Evolutionary conservation across 2,888 invertebrate genomes (phyloP), one percentile per base, ranked within the genome.

Genomic region (Metacarcinus magister): DNA sequence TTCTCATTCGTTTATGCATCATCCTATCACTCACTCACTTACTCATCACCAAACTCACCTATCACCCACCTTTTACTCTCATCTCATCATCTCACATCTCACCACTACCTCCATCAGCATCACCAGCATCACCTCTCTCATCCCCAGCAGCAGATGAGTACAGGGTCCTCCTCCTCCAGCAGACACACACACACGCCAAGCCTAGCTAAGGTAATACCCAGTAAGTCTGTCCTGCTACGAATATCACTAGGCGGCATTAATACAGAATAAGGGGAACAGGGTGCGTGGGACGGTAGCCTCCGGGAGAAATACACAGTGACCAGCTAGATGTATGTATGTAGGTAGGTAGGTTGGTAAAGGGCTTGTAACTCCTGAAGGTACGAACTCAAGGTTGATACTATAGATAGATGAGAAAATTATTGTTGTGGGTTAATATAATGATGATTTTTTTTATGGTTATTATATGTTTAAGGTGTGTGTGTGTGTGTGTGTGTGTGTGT

Each of bases 261-360:
- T 93, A 93, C 93, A 39, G 60, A 67, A 92, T 92, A 92, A 92
- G 92, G 93, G 92, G 67, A 32, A 28, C n/a, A 28, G 54, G 92
- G 82, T n/a, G 82, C 4, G 32, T 28, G 32, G 32, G 10, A 32
- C 13, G 16, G 23, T 23, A 19, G 82, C 82, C 82, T 82, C 82
- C 32, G 32, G 82, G 82, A 82, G 82, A 82, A 82, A 82, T 32
- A 82, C 82, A 82, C 82, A 82, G 32, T 13, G 82, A n/a, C 32
- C 5, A n/a, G 7, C 82, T 23, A 13, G 82, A 82, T 32, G 32
- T 7, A 82, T 23, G n/a, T 19, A 82, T 82, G 82, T 10, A 82
- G 28, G 82, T 2, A 16, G 54, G n/a, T n/a, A n/a, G n/a, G n/a
- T n/a, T n/a, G n/a, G n/a, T n/a, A n/a, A 48, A 67, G 67, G 67